These are phyloP conservation scores for Odontesthes bonariensis DNA, from an alignment of 2,113 vertebrate genomes.

Conservation along the genomic window DNA sequence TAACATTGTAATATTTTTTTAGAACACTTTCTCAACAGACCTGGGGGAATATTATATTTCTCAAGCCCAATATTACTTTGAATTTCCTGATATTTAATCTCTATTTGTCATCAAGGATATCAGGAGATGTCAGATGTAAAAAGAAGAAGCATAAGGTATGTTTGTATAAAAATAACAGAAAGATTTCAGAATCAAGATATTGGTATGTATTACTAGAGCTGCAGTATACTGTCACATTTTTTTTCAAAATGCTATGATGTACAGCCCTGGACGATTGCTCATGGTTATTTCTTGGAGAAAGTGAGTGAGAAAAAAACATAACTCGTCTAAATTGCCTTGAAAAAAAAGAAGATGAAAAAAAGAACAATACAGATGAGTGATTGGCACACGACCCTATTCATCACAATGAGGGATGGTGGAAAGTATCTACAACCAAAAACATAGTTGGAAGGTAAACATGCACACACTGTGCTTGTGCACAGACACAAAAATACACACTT, in stretches of 20 bases:
- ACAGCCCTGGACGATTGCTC: slow-evolving; percentile 56
- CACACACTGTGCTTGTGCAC: slow-evolving; percentile 40
- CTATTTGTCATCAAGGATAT: slow-evolving; percentile 29
- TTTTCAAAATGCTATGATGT: slow-evolving; percentile 46
- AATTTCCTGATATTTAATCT: slow-evolving; percentile 32
- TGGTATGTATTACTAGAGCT: slow-evolving; percentile 38
- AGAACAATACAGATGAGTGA: slow-evolving; percentile 77
- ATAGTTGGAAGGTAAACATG: slow-evolving; percentile 64
- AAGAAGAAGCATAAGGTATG: neutral
- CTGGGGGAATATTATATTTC: slow-evolving; percentile 28
- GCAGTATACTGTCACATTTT: slow-evolving; percentile 37
- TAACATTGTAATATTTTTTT: slow-evolving; percentile 32
- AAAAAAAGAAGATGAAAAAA: slow-evolving; percentile 50
- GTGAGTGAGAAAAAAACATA: slow-evolving; percentile 32
- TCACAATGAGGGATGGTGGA: slow-evolving; percentile 75
- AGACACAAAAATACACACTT: slow-evolving; percentile 44
- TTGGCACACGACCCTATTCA: slow-evolving; percentile 73
- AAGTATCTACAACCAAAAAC: slow-evolving; percentile 67
- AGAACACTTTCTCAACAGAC: slow-evolving; percentile 31
- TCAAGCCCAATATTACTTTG: slow-evolving; percentile 48
- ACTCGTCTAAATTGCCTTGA: slow-evolving; percentile 64
- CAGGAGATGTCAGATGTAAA: slow-evolving; percentile 14
- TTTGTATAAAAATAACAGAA: slow-evolving; percentile 44
- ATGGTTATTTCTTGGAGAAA: slow-evolving; percentile 47
- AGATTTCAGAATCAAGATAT: slow-evolving; percentile 28